Conservation (phyloP, 2,113 vertebrate species). For the Pollimyrus isidori region DNA sequence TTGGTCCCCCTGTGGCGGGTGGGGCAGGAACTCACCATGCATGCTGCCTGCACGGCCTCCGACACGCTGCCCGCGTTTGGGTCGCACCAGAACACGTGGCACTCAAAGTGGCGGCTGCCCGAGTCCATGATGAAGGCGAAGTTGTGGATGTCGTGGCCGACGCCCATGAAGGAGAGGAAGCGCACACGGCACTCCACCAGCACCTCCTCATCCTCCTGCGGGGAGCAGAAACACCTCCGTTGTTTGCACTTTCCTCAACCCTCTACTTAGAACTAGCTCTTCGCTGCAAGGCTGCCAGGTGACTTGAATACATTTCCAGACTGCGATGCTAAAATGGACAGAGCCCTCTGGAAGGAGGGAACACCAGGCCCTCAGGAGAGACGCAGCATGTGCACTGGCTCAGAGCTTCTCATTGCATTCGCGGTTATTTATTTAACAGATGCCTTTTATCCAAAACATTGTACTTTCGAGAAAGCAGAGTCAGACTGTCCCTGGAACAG, state of each 20-base stretch:
- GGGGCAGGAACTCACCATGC: constrained; percentile 73
- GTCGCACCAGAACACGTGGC: constrained; percentile 94
- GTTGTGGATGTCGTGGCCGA: constrained; percentile 83
- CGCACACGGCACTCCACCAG: constrained; percentile 92
- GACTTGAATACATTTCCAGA: background rate
- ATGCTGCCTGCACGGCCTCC: constrained; percentile 93
- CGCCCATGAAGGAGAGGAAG: constrained; percentile 96
- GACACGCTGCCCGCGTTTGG: constrained; percentile 88
- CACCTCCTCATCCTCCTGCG: constrained; percentile 81
- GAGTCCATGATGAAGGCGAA: constrained; percentile 99
- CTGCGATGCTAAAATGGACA: background rate
- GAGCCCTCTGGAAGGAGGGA: background rate
- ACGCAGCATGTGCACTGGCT: background rate
- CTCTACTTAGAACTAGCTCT: background rate
- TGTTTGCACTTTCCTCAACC: background rate
- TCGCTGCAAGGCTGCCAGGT: background rate
- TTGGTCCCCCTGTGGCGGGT: background rate
- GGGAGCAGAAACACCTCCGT: background rate
- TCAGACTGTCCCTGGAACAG: background rate
- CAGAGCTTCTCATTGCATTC: background rate
- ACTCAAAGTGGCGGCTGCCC: constrained; percentile 91
- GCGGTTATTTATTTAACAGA: background rate
- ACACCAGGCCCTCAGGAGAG: background rate
- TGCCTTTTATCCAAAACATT: background rate
- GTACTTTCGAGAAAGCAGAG: background rate